phyloP scores from a whole-genome alignment of 2,888 invertebrate genomes.

The Schrankia costaestrigalis region DNA sequence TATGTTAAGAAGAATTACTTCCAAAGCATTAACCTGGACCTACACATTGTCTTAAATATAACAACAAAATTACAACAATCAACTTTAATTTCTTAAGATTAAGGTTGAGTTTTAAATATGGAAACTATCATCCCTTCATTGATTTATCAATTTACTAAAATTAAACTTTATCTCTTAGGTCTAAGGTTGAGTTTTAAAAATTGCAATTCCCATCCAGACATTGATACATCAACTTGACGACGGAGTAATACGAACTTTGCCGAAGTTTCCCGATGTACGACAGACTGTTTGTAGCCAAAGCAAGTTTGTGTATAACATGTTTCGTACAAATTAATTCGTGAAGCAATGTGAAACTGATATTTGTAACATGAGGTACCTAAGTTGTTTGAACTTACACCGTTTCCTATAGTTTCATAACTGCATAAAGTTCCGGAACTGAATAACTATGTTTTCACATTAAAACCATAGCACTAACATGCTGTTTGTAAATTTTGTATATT shows the following conservation, averaged over 20 bases:
- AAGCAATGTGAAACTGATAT: conserved; percentile 1
- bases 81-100: conserved; percentile 2
- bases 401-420: too few relatives aligned
- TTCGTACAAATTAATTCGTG: conserved; percentile 18
- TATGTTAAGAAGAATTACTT: conserved; percentile 7
- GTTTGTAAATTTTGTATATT: too few relatives aligned
- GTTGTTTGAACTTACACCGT: too few relatives aligned
- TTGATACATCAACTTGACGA: conserved; percentile 11
- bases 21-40: conserved; percentile 6
- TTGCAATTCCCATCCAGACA: conserved; percentile 7
- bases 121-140: too few relatives aligned
- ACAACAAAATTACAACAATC: background rate
- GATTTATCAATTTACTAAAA: too few relatives aligned
- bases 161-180: too few relatives aligned
- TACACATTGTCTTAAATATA: conserved; percentile 5
- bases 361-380: too few relatives aligned
- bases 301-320: conserved; percentile 14
- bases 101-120: too few relatives aligned
- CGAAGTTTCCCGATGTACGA: conserved; percentile 16
- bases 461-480: too few relatives aligned
- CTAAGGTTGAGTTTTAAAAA: conserved; percentile 3
- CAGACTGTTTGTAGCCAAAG: conserved; percentile 10
- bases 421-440: too few relatives aligned
- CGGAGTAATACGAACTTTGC: conserved; percentile 11
- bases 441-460: too few relatives aligned